Base-by-base conservation (phyloP, 2,113 vertebrate species). In the Erythrocebus patas region DNA sequence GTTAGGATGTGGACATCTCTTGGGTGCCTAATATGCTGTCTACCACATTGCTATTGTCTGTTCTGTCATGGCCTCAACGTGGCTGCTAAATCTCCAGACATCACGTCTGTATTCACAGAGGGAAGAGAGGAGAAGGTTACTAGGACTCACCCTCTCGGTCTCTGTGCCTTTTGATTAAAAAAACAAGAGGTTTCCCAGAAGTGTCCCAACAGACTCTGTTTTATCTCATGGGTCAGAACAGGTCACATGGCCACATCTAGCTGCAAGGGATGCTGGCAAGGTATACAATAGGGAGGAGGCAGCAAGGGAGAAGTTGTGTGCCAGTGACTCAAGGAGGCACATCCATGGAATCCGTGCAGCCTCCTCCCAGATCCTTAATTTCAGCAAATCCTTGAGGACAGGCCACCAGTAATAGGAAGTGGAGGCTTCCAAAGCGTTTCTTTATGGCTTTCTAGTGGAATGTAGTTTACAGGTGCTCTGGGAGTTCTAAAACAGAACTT, bases 291-390 rank as follows among this genome's bases (percentile, higher is more conserved):
- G 23, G 20, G 4, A 11, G 35, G 40, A 52, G 73, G 55, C 6
- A 35, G 23, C 32, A 55, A 70, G 8, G 22, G 11, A 72, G 45
- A 18, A 68, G 48, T 20, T 8, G 32, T 61, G 80, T 20, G 25
- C 12, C 4, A 4, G 20, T 10, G 43, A 22, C 8, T 22, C 27
- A 25, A 18, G 50, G 22, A 84, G 38, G 30, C 18, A 7, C 8
- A 2, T 18, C 13, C 0, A 7, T 2, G 5, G 57, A 2, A 4
- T 22, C 11, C 10, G 18, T 30, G 3, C 3, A 22, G 78, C 32
- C 25, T n/a, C 70, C 35, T 14, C 27, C 45, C 16, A 1, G 20
- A 38, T 64, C 68, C 30, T 8, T 10, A 23, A 45, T 38, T 9
- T 59, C 59, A 43, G 17, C 18, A 5, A 55, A 6, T 43, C 20